Conservation (phyloP, 1,140 invertebrate genomes). For the Scylla paramamosain region DNA sequence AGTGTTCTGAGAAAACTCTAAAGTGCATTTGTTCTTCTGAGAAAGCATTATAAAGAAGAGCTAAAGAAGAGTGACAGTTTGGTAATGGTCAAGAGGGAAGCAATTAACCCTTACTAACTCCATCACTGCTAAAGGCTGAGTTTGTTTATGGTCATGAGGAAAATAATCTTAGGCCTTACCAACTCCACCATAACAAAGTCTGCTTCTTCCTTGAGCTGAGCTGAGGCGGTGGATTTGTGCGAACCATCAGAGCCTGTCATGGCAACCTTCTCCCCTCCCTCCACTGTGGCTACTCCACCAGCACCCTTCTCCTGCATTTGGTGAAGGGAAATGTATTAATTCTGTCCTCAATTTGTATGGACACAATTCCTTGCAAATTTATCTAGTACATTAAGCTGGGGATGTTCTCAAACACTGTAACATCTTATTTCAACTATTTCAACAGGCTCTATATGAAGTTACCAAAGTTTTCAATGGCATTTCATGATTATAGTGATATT, state of each 20-base stretch:
- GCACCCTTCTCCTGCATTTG: constrained; percentile 27
- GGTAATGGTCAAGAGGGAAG: neutral
- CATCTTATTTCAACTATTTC: too few species aligned
- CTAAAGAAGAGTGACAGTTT: neutral
- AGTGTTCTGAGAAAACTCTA: neutral
- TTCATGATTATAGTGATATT: neutral
- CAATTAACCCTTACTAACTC: neutral
- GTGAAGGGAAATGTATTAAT: too few species aligned
- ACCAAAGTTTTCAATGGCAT: too few species aligned
- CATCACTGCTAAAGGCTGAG: too few species aligned
- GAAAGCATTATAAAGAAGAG: neutral
- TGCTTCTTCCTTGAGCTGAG: constrained; percentile 68
- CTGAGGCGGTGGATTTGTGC: constrained; percentile 64
- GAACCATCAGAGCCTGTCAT: constrained; percentile 67
- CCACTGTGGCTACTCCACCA: neutral
- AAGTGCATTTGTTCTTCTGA: neutral
- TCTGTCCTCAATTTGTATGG: too few species aligned
- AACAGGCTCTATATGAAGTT: too few species aligned
- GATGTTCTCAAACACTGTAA: too few species aligned
- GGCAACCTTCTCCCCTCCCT: constrained; percentile 32
- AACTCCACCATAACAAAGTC: constrained; percentile 89
- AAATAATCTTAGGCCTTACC: constrained; percentile 78
- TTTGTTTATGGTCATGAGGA: too few species aligned
- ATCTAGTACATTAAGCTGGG: too few species aligned
- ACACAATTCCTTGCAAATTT: too few species aligned